Percentiles rank a stretch among this genome's conserved stretches.
Evolutionary conservation across 2,888 invertebrate species (phyloP).

Genomic region (Thymelicus acteon): DNA sequence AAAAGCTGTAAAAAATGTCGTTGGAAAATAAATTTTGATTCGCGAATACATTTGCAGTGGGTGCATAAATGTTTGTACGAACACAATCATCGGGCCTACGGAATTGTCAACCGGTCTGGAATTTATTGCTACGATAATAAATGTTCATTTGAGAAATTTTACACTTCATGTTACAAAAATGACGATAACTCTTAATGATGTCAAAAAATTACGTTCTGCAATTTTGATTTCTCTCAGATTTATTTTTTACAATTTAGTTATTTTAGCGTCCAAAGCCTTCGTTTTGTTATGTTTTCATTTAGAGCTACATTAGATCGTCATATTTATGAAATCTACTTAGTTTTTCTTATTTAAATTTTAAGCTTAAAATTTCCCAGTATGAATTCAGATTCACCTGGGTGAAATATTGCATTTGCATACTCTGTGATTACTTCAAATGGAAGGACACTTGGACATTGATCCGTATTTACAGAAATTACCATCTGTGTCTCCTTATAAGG

Average conservation of each 20-base stretch:
- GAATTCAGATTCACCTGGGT: too few relatives aligned
- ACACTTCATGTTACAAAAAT: slow-evolving; percentile 36
- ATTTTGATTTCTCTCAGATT: background rate
- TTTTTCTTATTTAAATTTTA: background rate
- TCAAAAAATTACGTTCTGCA: slow-evolving; percentile 12
- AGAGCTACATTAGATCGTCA: too few relatives aligned
- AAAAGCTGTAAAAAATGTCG: slow-evolving; percentile 18
- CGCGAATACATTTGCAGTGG: slow-evolving; percentile 28
- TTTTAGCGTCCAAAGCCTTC: too few relatives aligned
- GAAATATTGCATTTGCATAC: too few relatives aligned
- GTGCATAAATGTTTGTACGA: slow-evolving; percentile 28
- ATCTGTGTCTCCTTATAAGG: too few relatives aligned
- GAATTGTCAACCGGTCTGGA: slow-evolving; percentile 22
- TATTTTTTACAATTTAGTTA: background rate
- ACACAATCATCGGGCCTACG: slow-evolving; percentile 24
- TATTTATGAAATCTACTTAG: background rate
- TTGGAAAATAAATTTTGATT: slow-evolving; percentile 21
- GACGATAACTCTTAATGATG: slow-evolving; percentile 34
- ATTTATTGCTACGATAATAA: slow-evolving; percentile 29
- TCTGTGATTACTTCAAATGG: too few relatives aligned
- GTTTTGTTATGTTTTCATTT: too few relatives aligned
- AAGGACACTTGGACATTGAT: too few relatives aligned
- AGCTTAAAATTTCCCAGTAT: too few relatives aligned
- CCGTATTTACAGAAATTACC: too few relatives aligned
- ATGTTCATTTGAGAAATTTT: slow-evolving; percentile 22